Evolutionary conservation across 92 coral and sea anemone species (phyloP).

Genomic region (Epizoanthus illoricatus): DNA sequence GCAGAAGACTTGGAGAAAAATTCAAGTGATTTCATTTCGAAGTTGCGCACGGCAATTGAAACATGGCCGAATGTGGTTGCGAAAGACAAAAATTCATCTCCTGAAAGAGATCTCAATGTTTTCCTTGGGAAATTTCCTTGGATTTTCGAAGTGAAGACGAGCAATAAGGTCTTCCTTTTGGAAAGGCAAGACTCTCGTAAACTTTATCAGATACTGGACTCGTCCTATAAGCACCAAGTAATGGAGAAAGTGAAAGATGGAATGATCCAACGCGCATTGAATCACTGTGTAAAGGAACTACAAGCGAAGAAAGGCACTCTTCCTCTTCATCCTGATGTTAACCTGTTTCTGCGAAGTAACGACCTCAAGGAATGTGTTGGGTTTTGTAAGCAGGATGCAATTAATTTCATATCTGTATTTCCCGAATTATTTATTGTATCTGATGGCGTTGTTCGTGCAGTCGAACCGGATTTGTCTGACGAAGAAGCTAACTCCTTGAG

Average conservation of each 20-base stretch:
- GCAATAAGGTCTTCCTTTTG: slow-evolving; percentile 2
- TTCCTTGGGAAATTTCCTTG: slow-evolving; percentile 27
- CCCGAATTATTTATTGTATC: slow-evolving; percentile 29
- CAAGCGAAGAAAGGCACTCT: neutral
- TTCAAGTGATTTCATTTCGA: neutral
- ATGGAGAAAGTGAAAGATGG: neutral
- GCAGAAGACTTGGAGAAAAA: neutral
- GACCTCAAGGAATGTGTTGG: neutral
- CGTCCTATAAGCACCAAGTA: neutral
- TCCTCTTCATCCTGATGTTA: neutral
- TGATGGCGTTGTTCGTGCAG: slow-evolving; percentile 3
- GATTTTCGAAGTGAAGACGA: slow-evolving; percentile 31
- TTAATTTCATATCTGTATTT: slow-evolving; percentile 23
- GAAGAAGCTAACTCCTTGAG: neutral
- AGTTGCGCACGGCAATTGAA: slow-evolving; percentile 13
- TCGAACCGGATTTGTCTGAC: neutral
- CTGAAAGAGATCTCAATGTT: neutral
- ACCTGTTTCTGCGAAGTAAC: neutral
- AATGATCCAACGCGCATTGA: neutral
- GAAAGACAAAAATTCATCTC: neutral
- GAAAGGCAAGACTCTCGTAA: slow-evolving; percentile 24
- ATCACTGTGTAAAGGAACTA: slow-evolving; percentile 6
- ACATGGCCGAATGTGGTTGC: slow-evolving; percentile 12
- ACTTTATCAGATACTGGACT: slow-evolving; percentile 18
- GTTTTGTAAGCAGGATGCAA: neutral